Evolutionary conservation across 1,140 invertebrate genomes (phyloP).

Genomic region (Callitettix versicolor): DNA sequence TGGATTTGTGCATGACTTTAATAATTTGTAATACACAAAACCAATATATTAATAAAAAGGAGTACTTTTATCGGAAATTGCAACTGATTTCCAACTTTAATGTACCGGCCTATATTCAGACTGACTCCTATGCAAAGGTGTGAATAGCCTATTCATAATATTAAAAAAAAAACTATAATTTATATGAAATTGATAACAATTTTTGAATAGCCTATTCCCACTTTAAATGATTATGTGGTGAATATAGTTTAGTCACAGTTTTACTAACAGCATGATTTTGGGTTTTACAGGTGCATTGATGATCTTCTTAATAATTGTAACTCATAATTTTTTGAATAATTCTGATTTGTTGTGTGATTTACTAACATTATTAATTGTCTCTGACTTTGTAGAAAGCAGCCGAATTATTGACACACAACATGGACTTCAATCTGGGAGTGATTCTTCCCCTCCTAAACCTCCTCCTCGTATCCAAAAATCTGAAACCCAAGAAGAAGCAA

Average conservation of each 20-base stretch:
- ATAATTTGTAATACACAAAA: no score
- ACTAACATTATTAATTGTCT: constrained; percentile 18
- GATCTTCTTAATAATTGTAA: not conserved
- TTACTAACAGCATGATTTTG: constrained; percentile 10
- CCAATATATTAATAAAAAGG: no score
- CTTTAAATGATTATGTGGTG: constrained; percentile 7
- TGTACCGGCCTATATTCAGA: no score
- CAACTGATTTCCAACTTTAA: no score
- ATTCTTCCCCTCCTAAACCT: constrained; percentile 17
- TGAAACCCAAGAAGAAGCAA: constrained; percentile 9
- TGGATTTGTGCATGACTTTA: no score
- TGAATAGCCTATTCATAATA: no score
- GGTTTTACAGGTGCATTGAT: not conserved
- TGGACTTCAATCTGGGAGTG: constrained; percentile 10
- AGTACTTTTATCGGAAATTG: no score
- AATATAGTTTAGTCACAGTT: constrained; percentile 1
- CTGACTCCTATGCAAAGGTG: no score
- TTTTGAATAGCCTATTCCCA: no score
- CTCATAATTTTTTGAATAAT: not conserved
- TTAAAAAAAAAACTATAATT: no score
- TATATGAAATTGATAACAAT: no score
- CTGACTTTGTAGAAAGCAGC: constrained; percentile 21
- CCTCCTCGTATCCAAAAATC: constrained; percentile 11
- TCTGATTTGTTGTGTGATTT: constrained; percentile 6
- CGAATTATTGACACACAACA: constrained; percentile 17